Percentiles rank a stretch among this genome's conserved stretches.
These are phyloP conservation scores for Lingula anatina DNA, from an alignment of 2,888 invertebrate genomes.

Conservation along the genomic window DNA sequence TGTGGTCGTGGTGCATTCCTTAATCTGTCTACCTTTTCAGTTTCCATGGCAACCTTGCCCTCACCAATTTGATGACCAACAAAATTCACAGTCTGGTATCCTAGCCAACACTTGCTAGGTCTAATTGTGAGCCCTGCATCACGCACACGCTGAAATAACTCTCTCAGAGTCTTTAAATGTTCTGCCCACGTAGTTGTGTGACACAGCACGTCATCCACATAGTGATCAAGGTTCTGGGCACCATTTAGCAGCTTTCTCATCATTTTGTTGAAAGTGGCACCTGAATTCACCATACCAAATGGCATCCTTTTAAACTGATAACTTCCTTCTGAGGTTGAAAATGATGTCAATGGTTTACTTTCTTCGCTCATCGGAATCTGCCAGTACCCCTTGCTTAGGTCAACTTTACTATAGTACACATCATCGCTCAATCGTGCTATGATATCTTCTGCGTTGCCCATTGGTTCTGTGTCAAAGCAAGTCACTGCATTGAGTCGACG, in stretches of 20 bases:
- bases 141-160: background rate
- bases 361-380: slow-evolving; percentile 11
- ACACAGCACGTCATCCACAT: slow-evolving; percentile 2
- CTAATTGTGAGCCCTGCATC: slow-evolving; percentile 2
- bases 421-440: slow-evolving; percentile 11
- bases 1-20: slow-evolving; percentile 1
- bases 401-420: slow-evolving; percentile 15
- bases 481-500: slow-evolving; percentile 15
- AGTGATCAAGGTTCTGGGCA: slow-evolving; percentile 5
- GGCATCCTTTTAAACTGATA: slow-evolving; percentile 10
- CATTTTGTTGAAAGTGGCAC: slow-evolving; percentile 6
- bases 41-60: background rate
- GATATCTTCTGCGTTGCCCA: slow-evolving; percentile 16
- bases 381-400: slow-evolving; percentile 19
- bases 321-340: slow-evolving; percentile 10
- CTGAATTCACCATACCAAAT: slow-evolving; percentile 3
- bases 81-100: slow-evolving; percentile 3
- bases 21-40: background rate
- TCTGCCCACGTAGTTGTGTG: background rate
- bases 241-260: slow-evolving; percentile 6
- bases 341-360: slow-evolving; percentile 12
- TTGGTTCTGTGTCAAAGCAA: slow-evolving; percentile 19
- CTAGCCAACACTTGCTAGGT: slow-evolving; percentile 6
- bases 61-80: slow-evolving; percentile 9
- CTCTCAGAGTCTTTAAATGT: background rate